Base-by-base conservation (phyloP, 2,888 invertebrate genomes). In the Altica lythri region DNA sequence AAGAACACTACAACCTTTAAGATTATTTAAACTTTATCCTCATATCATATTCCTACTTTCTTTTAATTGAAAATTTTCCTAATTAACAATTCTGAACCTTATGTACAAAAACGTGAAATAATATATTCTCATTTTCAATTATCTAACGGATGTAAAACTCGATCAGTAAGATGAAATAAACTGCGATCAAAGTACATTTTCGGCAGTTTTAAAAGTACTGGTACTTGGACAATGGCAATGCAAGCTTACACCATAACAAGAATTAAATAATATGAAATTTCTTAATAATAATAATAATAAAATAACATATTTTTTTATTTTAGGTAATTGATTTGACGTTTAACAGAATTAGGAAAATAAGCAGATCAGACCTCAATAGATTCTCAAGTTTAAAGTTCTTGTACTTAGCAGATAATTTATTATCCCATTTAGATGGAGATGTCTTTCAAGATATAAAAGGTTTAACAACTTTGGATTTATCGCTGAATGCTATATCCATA, bases 401-500 rank as follows among this genome's bases (percentile, higher is more conserved):
- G 66, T 76, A 76, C 67, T 71, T 76, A 67, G 64, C 61, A 10
- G 76, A 76, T 35, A 76, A 76, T 55, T 48, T 70, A 25, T 59
- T 76, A 49, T 61, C 60, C 6, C 62, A 65, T 8, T 64, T 75
- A 13, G 68, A 74, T 14, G 68, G 70, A 4, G 68, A 72, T 12
- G 60, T 68, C 1, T 72, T 76, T 37, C 53, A 60, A n/a, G 72
- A 67, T 16, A 53, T 67, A 50, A 53, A 62, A 13, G 54, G 63
- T 34, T 61, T 76, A 34, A 61, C 63, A 13, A 69, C 69, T 2
- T 56, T 76, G 14, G 76, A 76, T 57, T 57, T 76, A 42, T 71
- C 75, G 1, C 35, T 66, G 17, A 75, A 74, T 47, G 68, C 65
- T 1, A 51, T 75, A 13, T 48, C 60, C 2, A 67, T 66, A 48